These are phyloP conservation scores for Bos taurus DNA, from an alignment of 2,113 vertebrate species.

Conservation along the genomic window ARS-UCD2.0 NC_037337.1:81463501-81464000, in stretches of 20 bases:
- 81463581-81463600: background rate
- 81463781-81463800: background rate
- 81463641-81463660: background rate
- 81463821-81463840: background rate
- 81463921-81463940: background rate
- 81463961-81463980: background rate
- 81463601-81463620: background rate
- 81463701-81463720: background rate
- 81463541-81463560: background rate
- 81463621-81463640: background rate
- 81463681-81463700: background rate
- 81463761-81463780: background rate
- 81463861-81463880: background rate
- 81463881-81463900: background rate
- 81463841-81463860: rapidly evolving
- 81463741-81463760: background rate
- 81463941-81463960: background rate
- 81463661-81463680: background rate
- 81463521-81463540: background rate
- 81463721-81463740: background rate
- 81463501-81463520: background rate
- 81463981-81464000: background rate
- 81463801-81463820: background rate
- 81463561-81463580: background rate
- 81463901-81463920: background rate